A percentile compares a stretch with the other conserved stretches of the same genome.
Evolutionary conservation across 2,888 invertebrate species (phyloP).

Genomic region (Lepidonotus clava): DNA sequence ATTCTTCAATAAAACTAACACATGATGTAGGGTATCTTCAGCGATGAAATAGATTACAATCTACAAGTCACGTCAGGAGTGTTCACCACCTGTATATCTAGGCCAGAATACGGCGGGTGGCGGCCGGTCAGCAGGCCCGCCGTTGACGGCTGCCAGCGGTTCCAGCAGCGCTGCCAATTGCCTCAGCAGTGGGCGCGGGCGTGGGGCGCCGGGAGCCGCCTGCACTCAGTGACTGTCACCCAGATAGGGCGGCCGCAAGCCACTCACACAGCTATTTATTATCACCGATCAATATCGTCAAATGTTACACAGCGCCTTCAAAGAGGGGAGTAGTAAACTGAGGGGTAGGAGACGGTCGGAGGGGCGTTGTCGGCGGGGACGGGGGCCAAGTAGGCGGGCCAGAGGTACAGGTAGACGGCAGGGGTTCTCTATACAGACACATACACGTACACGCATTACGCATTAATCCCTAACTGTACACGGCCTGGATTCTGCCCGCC

Average conservation of each 20-base stretch:
- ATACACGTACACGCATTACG: too few species aligned
- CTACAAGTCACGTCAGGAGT: too few species aligned
- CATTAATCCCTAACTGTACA: too few species aligned
- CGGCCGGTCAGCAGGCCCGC: not conserved
- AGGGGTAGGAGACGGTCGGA: not conserved
- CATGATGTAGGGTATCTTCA: too few species aligned
- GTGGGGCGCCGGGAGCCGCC: not conserved
- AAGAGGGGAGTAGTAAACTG: not conserved
- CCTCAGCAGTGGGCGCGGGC: not conserved
- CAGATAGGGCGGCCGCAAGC: not conserved
- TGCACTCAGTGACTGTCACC: slow-evolving; percentile 36
- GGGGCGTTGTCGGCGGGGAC: not conserved
- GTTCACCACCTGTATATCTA: too few species aligned
- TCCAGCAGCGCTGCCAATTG: slow-evolving; percentile 48
- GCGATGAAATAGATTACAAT: too few species aligned
- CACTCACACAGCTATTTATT: not conserved
- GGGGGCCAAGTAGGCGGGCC: too few species aligned
- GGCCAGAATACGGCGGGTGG: too few species aligned
- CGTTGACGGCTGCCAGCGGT: slow-evolving; percentile 37
- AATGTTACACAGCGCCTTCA: slow-evolving; percentile 12
- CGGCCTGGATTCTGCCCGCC: too few species aligned
- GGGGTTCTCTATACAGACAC: too few species aligned
- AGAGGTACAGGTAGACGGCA: too few species aligned
- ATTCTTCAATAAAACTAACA: too few species aligned
- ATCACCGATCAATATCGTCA: slow-evolving; percentile 26